Conservation (phyloP, 2,888 invertebrate genomes). For the Cheilosia scutellata region DNA sequence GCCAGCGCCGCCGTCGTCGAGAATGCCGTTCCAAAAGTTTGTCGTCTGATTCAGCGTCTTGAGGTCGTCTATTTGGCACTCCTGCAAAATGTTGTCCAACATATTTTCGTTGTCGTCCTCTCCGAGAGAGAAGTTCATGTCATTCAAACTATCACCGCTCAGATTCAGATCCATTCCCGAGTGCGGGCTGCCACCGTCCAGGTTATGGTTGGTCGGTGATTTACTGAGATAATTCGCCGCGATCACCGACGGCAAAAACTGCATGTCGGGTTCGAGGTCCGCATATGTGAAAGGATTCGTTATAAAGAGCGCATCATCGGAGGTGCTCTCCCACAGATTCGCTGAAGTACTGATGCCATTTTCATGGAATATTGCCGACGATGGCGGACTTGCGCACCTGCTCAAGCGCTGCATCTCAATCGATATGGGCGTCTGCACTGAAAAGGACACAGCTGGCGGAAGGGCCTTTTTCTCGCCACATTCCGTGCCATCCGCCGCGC, state of each 20-base stretch:
- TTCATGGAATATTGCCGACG: constrained; percentile 58
- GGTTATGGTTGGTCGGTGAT: constrained; percentile 37
- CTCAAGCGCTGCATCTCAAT: constrained; percentile 81
- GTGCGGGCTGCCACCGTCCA: constrained; percentile 45
- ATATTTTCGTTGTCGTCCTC: constrained; percentile 83
- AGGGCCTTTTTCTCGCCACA: constrained; percentile 72
- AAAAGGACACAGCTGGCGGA: constrained; percentile 80
- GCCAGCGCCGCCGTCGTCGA: constrained; percentile 82
- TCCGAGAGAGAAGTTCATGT: constrained; percentile 82
- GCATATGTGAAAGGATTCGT: constrained; percentile 82
- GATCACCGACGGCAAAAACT: constrained; percentile 80
- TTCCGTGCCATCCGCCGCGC: constrained; percentile 66
- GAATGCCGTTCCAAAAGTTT: constrained; percentile 84
- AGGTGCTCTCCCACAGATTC: constrained; percentile 72
- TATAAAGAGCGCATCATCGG: constrained; percentile 79
- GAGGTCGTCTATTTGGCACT: constrained; percentile 84
- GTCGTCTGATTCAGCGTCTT: constrained; percentile 83
- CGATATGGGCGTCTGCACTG: constrained; percentile 82
- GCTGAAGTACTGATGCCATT: constrained; percentile 64
- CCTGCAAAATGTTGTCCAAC: constrained; percentile 83
- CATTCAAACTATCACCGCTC: constrained; percentile 83
- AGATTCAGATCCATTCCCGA: constrained; percentile 82
- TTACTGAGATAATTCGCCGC: constrained; percentile 73
- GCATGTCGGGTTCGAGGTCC: constrained; percentile 82
- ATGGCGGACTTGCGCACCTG: constrained; percentile 45